Percentiles rank a stretch among this genome's conserved stretches.
Conservation (phyloP, 2,888 invertebrate species). For the Acheta domesticus region DNA sequence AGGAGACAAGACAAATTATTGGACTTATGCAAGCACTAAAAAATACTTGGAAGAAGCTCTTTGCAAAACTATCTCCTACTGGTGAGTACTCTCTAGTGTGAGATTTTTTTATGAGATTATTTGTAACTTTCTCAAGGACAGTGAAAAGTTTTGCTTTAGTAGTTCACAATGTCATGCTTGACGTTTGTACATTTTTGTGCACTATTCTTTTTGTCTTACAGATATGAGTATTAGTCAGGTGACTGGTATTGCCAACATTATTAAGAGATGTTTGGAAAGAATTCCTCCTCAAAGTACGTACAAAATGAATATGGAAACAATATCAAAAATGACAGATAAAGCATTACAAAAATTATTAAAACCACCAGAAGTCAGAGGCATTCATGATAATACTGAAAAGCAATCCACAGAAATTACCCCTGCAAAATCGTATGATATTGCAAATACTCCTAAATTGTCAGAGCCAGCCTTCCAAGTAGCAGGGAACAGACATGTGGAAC, state of each 20-base stretch:
- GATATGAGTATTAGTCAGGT: conserved; percentile 21
- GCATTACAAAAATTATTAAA: background rate
- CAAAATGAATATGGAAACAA: background rate
- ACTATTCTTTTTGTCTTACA: background rate
- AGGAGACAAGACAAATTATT: background rate
- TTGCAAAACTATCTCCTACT: background rate
- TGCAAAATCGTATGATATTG: too few relatives aligned
- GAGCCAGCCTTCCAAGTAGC: too few relatives aligned
- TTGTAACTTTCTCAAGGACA: too few relatives aligned
- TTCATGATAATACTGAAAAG: too few relatives aligned
- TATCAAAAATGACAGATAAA: background rate
- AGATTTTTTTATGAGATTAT: too few relatives aligned
- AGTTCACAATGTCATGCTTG: too few relatives aligned
- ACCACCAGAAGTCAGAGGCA: too few relatives aligned
- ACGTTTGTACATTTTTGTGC: background rate
- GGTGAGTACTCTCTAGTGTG: conserved; percentile 4
- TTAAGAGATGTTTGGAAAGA: conserved; percentile 22
- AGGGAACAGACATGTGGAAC: background rate
- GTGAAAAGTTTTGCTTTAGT: too few relatives aligned
- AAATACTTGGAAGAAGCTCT: conserved; percentile 18
- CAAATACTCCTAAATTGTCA: too few relatives aligned
- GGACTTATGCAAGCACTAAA: background rate
- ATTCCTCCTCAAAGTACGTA: background rate
- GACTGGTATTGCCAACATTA: background rate
- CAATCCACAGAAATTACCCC: too few relatives aligned